A percentile compares a stretch with the other conserved stretches of the same genome.
phyloP scores from a whole-genome alignment of 2,797 vertebrate genomes.

The Macrochelys suwanniensis region DNA sequence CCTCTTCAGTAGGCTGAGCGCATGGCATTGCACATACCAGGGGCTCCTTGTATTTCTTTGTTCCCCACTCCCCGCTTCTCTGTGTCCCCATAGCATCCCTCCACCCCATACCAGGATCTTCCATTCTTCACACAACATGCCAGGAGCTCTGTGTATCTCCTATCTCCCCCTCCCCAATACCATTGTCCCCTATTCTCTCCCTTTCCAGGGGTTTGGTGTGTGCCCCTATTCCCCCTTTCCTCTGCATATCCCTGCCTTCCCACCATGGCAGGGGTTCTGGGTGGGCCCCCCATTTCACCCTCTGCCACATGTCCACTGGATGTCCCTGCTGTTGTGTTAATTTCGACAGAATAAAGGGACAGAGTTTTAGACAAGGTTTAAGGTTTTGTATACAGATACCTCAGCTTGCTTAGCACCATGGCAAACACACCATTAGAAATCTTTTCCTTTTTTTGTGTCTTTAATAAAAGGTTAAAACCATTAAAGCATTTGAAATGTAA shows the following conservation, averaged over 20 bases:
- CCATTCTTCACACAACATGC: neutral
- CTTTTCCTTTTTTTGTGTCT: neutral
- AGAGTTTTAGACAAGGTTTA: neutral
- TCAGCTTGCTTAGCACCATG: neutral
- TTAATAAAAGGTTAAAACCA: neutral
- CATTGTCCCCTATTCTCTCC: neutral
- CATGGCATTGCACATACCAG: neutral
- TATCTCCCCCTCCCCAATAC: neutral
- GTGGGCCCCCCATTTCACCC: neutral
- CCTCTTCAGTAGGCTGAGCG: neutral
- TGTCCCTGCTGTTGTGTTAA: neutral
- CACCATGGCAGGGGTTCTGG: neutral
- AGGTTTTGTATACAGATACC: neutral
- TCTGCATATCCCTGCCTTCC: neutral
- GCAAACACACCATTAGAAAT: neutral
- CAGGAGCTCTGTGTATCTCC: neutral
- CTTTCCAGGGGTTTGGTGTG: neutral
- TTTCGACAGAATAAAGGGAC: neutral
- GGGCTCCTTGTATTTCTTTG: fast-evolving
- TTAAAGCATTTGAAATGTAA: neutral
- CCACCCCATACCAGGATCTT: neutral
- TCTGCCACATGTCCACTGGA: neutral
- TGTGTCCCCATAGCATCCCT: neutral
- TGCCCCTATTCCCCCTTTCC: neutral
- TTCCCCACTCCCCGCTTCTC: neutral